Base-by-base conservation (phyloP, 2,888 invertebrate genomes). In the Cryptus armator region DNA sequence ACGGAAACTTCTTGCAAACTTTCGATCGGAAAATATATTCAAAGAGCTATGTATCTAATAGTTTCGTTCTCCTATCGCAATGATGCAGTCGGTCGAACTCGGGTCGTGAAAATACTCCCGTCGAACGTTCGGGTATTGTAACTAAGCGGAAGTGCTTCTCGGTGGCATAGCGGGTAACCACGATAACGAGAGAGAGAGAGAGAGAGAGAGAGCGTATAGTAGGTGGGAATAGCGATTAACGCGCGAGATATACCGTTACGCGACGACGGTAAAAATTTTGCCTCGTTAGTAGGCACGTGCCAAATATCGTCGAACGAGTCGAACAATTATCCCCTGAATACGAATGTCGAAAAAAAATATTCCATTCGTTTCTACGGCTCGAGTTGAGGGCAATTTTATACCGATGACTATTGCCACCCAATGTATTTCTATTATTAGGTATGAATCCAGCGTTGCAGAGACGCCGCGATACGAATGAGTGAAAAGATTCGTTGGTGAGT, bases 81-180 rank as follows among this genome's bases (percentile, higher is more conserved):
- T 19, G 56, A 56, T 56, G 19, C 56, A 75, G 48, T 70, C 71
- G 66, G 75, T 79, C 75, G 78, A 85, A 66, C 75, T 74, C 79
- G 71, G 67, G 53, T 77, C 46, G 9, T 64, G 64, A 46, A 71
- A 81, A 77, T 48, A 48, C 48, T 62, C 53, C 53, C 56, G 71
- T 32, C 37, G 75, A 32, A 72, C 70, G 59, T 51, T 75, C 77
- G 67, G 86, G 78, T 66, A 83, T 83, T 86, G 90, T 90, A 90
- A 85, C 87, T 81, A 89, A 83, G 88, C 91, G 91, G 90, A 91
- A 90, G 89, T 85, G 59, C 59, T 77, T 83, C 86, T 86, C 74
- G 80, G 67, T 76, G 71, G 83, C 84, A 85, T 86, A 86, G 83
- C 87, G 86, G 68, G 66, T 64, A 70, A 74, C 48, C 16, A 53